Evolutionary conservation across 2,113 vertebrate species (phyloP).

Genomic region (Elephas maximus): DNA sequence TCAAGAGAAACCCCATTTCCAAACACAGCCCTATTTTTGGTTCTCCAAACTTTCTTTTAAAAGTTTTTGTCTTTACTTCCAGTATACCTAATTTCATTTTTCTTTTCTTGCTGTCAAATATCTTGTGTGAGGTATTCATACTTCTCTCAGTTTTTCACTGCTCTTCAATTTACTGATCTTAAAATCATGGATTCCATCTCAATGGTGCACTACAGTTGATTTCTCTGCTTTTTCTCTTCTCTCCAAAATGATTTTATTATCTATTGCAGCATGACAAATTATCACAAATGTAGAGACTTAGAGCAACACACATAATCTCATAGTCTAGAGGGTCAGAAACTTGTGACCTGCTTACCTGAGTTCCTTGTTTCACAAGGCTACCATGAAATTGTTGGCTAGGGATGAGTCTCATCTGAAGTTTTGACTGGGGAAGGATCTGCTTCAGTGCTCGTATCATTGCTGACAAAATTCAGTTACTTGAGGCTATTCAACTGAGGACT

Average conservation of each 20-base stretch:
- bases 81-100: neutral
- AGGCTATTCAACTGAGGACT: neutral
- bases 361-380: neutral
- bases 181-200: neutral
- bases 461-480: neutral
- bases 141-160: neutral
- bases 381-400: neutral
- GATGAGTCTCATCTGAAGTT: neutral
- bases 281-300: neutral
- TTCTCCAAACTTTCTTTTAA: neutral
- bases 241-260: neutral
- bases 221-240: neutral
- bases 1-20: neutral
- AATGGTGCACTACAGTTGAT: neutral
- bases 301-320: neutral
- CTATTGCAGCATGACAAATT: neutral
- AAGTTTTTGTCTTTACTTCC: slow-evolving; percentile 16
- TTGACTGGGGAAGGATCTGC: neutral
- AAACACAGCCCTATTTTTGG: neutral
- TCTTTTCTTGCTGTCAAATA: neutral
- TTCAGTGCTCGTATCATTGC: neutral
- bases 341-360: neutral
- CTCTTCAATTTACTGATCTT: neutral
- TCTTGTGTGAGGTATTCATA: slow-evolving; percentile 20
- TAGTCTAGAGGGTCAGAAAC: neutral